Evolutionary conservation across 2,888 invertebrate species (phyloP).

Genomic region (Agrypnus murinus): DNA sequence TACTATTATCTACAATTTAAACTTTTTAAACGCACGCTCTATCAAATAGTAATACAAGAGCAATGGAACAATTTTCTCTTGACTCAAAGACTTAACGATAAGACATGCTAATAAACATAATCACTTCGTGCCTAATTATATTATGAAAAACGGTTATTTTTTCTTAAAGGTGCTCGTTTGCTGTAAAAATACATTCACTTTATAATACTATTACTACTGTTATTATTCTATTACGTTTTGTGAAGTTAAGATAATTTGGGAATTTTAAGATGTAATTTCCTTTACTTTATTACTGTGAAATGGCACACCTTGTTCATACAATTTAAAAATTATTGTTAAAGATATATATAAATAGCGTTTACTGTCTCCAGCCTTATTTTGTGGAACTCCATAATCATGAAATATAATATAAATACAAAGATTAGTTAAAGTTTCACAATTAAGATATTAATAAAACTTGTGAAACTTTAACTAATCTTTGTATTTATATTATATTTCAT

Average conservation of each 20-base stretch:
- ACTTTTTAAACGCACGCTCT: constrained; percentile 13
- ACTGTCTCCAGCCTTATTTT: no score
- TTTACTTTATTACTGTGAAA: constrained; percentile 4
- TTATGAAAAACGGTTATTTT: constrained; percentile 21
- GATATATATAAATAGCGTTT: no score
- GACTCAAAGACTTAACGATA: neutral
- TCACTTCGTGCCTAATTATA: constrained; percentile 19
- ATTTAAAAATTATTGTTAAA: neutral
- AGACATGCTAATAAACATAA: constrained; percentile 29
- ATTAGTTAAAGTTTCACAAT: no score
- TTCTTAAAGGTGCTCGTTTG: neutral
- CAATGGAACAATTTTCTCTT: constrained; percentile 4
- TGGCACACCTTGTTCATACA: neutral
- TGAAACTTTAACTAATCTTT: no score
- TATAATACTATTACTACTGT: no score
- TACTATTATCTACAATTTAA: constrained; percentile 28
- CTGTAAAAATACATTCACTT: constrained; percentile 28
- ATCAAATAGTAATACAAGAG: neutral
- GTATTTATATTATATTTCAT: no score
- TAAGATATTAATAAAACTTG: no score
- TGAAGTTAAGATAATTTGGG: neutral
- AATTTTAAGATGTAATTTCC: constrained; percentile 12
- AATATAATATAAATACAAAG: no score
- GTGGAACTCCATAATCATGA: no score
- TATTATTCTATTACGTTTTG: no score